phyloP scores from a whole-genome alignment of 1,140 invertebrate genomes.

The Danaus melanippus region DNA sequence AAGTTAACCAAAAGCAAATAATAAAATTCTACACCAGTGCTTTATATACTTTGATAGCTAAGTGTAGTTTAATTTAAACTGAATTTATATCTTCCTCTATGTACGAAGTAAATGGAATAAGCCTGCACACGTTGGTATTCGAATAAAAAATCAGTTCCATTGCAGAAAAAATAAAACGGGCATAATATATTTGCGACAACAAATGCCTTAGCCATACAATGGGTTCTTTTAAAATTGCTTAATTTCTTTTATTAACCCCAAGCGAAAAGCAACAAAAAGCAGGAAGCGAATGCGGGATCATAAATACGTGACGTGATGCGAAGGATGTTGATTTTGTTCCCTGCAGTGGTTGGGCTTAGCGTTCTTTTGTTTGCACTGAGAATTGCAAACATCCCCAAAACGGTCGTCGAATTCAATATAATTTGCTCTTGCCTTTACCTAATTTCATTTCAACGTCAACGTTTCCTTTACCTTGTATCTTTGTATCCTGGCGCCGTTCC shows the following conservation, averaged over 20 bases:
- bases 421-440: constrained; percentile 17
- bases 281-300: constrained; percentile 59
- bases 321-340: constrained; percentile 61
- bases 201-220: constrained; percentile 9
- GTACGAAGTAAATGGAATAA: too few relatives aligned
- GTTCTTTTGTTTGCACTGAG: constrained; percentile 44
- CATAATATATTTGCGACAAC: constrained; percentile 1
- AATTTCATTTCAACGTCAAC: constrained; percentile 30
- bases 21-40: too few relatives aligned
- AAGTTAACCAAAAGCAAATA: too few relatives aligned
- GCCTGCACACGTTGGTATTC: too few relatives aligned
- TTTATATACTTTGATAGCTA: too few relatives aligned
- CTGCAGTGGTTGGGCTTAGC: constrained; percentile 30
- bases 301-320: constrained; percentile 54
- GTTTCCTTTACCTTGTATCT: constrained; percentile 12
- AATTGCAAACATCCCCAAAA: constrained; percentile 37
- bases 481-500: not conserved
- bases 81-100: too few relatives aligned
- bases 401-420: constrained; percentile 26
- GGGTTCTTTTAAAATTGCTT: constrained; percentile 24
- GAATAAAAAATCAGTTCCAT: too few relatives aligned
- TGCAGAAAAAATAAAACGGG: not conserved
- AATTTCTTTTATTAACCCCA: constrained; percentile 47
- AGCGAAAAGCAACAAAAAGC: constrained; percentile 50
- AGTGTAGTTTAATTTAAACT: too few relatives aligned